Percentiles rank a stretch among this genome's conserved stretches.
Conservation (phyloP, 30 jellyfish, hydroid and myxozoan genomes). For the Hydractinia echinata region DNA sequence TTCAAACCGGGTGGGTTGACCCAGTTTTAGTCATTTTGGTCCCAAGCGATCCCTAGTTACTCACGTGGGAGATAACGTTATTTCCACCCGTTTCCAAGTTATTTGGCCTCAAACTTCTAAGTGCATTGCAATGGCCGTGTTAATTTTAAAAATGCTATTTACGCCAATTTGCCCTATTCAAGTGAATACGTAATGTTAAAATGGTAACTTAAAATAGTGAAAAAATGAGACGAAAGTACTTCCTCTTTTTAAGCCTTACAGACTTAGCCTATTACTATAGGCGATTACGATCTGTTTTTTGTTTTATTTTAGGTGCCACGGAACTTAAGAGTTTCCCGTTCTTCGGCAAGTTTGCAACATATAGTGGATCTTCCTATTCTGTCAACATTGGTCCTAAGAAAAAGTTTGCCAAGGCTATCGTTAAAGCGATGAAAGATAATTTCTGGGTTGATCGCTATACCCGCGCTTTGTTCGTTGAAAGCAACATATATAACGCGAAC, state of each 20-base stretch:
- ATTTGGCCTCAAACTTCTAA: too few species aligned
- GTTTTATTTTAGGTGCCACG: slow-evolving; percentile 6
- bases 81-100: too few species aligned
- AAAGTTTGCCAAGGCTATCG: slow-evolving; percentile 58
- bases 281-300: neutral
- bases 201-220: too few species aligned
- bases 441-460: slow-evolving; percentile 94
- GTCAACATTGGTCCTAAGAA: slow-evolving; percentile 87
- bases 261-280: too few species aligned
- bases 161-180: too few species aligned
- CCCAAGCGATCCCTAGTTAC: too few species aligned
- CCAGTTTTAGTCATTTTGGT: too few species aligned
- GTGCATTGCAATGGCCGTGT: too few species aligned
- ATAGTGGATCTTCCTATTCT: slow-evolving; percentile 77
- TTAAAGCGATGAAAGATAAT: slow-evolving; percentile 54
- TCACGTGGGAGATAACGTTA: too few species aligned
- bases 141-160: too few species aligned
- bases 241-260: neutral
- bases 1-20: too few species aligned
- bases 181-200: too few species aligned
- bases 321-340: slow-evolving; percentile 79
- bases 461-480: slow-evolving; percentile 72
- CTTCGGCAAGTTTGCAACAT: slow-evolving; percentile 71
- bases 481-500: slow-evolving; percentile 84
- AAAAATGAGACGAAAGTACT: neutral